Base-by-base conservation (phyloP, 1,140 invertebrate genomes). In the Metopolophium dirhodum region DNA sequence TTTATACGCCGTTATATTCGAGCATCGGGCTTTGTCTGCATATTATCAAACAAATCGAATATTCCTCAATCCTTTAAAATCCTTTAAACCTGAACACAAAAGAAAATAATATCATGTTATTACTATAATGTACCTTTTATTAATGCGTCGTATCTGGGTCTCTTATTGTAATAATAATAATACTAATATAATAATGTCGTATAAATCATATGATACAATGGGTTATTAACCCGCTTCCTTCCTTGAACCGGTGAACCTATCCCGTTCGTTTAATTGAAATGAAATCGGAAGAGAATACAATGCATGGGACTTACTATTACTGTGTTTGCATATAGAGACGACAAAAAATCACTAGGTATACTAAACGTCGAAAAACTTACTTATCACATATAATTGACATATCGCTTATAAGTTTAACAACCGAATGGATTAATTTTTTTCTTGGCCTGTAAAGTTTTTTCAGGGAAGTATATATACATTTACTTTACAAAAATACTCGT, bases 221-320 rank as follows among this genome's bases (percentile, higher is more conserved):
- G 41, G 83, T 85, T 85, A 41, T 85, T 85, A 85, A 85, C 83
- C 83, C 3, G 23, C 37, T 83, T 85, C 83, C 23, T 85, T 85
- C 23, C 23, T 45, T 85, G 41, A 85, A 85, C 83, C 83, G 22
- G 9, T 26, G 37, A 41, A 85, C 83, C 22, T 41, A 23, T 83
- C 82, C 23, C 37, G 22, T 85, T 41, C 23, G 22, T 85, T 41
- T 85, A 85, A 85, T 85, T 85, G 82, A 83, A 83, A 83, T 37
- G 0, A 41, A 83, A 83, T 85, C 35, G 23, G 41, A 85, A 85
- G 23, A 85, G 23, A 83, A 26, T 41, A 41, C 37, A 85, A 85
- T 41, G 35, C 23, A 45, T 20, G 23, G 22, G 23, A 37, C 7
- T 83, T 37, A 41, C 41, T 41, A 83, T 37, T 83, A 23, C n/a